Evolutionary conservation across 2,113 vertebrate genomes (phyloP), one percentile per base, ranked within the genome.

Genomic region (Pterocles gutturalis): DNA sequence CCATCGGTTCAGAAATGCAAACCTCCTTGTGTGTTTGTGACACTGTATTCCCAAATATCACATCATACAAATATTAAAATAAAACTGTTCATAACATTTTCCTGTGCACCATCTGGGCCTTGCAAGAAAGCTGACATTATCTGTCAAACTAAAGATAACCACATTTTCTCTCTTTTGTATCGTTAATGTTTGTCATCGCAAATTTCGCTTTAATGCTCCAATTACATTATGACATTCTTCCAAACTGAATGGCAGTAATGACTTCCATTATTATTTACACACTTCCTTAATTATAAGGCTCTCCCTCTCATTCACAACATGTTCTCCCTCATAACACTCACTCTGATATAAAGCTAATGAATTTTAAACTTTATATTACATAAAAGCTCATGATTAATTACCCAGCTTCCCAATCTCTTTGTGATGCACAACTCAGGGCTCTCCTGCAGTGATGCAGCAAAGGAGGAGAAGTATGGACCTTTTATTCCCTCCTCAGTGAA

Each of bases 191-290:
- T 98, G 97, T 96, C 97, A 96, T 97, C 60, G 67, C 97, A 98
- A 98, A 98, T 98, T 98, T 97, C 96, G 89, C 96, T 98, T 98
- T 97, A 98, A 97, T 98, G 97, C 97, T 97, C 97, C 98, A 98
- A 98, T 98, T 98, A 98, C 97, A 96, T 98, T 97, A 98, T 98
- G 98, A 97, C 98, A 97, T 98, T 98, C 97, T 97, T 98, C 96
- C 96, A 97, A 95, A 97, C 95, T 87, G 61, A 98, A 98, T 98
- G 97, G 97, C 97, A 98, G 97, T 98, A 98, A 98, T 98, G 97
- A 98, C 97, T 98, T 98, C 96, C 98, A 98, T 98, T 98, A 98
- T 98, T 98, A 98, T 98, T 98, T 98, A 98, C 98, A 97, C 97
- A 97, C 97, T 97, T 98, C 91, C 97, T 97, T 98, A 98, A 98